Percentiles rank a stretch among this genome's conserved stretches.
Conservation (phyloP, 1,140 invertebrate species). For the Copidosoma floridanum region DNA sequence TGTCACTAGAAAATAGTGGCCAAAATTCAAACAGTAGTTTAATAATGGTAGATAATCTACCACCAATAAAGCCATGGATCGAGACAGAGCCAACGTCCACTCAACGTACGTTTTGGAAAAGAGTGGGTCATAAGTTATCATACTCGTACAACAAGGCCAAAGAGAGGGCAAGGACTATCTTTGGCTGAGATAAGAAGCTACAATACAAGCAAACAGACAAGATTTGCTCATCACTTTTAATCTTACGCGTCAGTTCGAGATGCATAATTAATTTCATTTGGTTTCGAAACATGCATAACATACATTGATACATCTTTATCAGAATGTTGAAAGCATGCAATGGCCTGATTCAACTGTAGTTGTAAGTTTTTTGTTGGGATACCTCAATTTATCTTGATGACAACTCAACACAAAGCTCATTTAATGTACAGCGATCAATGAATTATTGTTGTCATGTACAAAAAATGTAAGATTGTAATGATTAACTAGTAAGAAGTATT, state of each 20-base stretch:
- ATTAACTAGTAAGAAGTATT: too few species aligned
- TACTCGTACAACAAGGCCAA: slow-evolving; percentile 53
- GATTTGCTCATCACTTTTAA: slow-evolving; percentile 11
- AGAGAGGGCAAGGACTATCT: slow-evolving; percentile 56
- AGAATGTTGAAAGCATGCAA: background rate
- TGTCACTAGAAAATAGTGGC: too few species aligned
- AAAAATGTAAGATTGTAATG: too few species aligned
- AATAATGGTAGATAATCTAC: too few species aligned
- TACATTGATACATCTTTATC: slow-evolving; percentile 24
- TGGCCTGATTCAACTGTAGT: slow-evolving; percentile 2
- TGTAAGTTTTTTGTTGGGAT: background rate
- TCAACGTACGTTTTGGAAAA: slow-evolving; percentile 58
- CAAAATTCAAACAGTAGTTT: too few species aligned
- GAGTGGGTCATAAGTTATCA: slow-evolving; percentile 55
- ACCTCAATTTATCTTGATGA: background rate
- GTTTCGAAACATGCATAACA: slow-evolving; percentile 18
- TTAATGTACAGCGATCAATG: background rate
- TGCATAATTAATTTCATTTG: slow-evolving; percentile 15
- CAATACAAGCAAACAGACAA: slow-evolving; percentile 29
- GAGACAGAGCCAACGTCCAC: slow-evolving; percentile 36
- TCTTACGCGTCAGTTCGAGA: too few species aligned
- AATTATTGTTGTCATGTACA: background rate
- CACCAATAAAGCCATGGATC: too few species aligned
- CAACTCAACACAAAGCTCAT: background rate
- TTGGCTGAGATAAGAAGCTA: slow-evolving; percentile 41